These are phyloP conservation scores for Euphydryas editha DNA, from an alignment of 2,888 invertebrate species.

Conservation along the genomic window DNA sequence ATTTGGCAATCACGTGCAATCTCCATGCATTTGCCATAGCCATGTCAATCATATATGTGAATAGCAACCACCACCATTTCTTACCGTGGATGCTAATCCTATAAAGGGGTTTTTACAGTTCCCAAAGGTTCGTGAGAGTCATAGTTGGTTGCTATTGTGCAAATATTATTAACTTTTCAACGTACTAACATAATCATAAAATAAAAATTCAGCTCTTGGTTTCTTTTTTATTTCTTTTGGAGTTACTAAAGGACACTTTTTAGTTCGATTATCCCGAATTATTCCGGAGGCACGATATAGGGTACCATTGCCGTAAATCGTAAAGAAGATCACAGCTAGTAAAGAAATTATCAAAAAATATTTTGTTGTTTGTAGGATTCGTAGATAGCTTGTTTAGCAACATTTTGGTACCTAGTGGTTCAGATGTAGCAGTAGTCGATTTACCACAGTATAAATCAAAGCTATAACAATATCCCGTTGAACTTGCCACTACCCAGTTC, in stretches of 20 bases:
- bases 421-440: no score
- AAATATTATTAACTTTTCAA: constrained; percentile 47
- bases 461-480: constrained; percentile 43
- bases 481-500: constrained; percentile 41
- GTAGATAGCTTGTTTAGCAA: constrained; percentile 31
- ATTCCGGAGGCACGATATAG: constrained; percentile 44
- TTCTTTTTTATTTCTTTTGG: constrained; percentile 46
- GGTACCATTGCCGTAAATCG: constrained; percentile 36
- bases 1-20: no score
- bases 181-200: constrained; percentile 43
- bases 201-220: constrained; percentile 43
- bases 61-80: no score
- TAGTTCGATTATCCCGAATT: constrained; percentile 43
- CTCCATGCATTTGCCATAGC: no score
- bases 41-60: no score
- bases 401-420: no score
- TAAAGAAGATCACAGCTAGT: constrained; percentile 39
- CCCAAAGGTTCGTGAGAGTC: no score
- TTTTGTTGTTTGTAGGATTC: constrained; percentile 37
- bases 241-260: constrained; percentile 41
- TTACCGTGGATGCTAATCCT: no score
- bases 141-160: no score
- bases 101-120: no score
- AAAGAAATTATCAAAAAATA: constrained; percentile 44
- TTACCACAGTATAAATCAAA: constrained; percentile 36